A percentile compares a stretch with the other conserved stretches of the same genome.
phyloP scores from a whole-genome alignment of 2,113 vertebrate species.

The Stictonetta naevosa region DNA sequence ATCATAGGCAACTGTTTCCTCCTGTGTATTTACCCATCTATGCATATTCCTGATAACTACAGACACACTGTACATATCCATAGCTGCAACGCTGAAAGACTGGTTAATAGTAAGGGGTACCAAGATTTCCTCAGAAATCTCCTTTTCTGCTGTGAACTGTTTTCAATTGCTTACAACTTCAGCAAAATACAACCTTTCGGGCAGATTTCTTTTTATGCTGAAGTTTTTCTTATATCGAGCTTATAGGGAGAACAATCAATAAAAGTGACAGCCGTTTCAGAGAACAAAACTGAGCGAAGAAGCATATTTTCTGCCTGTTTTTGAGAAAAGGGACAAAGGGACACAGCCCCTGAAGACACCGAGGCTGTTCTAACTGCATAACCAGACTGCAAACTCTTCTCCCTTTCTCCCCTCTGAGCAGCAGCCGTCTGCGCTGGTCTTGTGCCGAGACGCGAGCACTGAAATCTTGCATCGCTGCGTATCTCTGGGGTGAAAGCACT shows the following conservation, averaged over 20 bases:
- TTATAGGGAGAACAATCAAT: not conserved
- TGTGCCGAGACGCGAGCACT: not conserved
- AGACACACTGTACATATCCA: no score
- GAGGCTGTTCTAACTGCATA: not conserved
- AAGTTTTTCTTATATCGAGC: not conserved
- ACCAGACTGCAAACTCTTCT: not conserved
- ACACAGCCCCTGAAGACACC: not conserved
- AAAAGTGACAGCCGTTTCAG: not conserved
- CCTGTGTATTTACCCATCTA: not conserved
- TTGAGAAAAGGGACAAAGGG: not conserved
- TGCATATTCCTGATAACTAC: not conserved
- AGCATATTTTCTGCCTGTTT: fast-evolving
- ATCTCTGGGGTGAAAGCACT: not conserved
- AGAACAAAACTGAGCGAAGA: fast-evolving
- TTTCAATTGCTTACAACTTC: not conserved
- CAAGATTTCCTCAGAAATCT: not conserved
- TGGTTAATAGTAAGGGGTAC: not conserved
- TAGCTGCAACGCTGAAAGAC: not conserved
- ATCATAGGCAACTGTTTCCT: not conserved
- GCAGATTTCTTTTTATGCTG: fast-evolving
- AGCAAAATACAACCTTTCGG: not conserved
- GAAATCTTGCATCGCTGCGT: not conserved
- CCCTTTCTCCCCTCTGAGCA: not conserved
- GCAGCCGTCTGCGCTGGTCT: not conserved
- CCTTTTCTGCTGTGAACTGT: fast-evolving